Evolutionary conservation across 2,113 vertebrate genomes (phyloP).

Genomic region (Orthonyx spaldingii): DNA sequence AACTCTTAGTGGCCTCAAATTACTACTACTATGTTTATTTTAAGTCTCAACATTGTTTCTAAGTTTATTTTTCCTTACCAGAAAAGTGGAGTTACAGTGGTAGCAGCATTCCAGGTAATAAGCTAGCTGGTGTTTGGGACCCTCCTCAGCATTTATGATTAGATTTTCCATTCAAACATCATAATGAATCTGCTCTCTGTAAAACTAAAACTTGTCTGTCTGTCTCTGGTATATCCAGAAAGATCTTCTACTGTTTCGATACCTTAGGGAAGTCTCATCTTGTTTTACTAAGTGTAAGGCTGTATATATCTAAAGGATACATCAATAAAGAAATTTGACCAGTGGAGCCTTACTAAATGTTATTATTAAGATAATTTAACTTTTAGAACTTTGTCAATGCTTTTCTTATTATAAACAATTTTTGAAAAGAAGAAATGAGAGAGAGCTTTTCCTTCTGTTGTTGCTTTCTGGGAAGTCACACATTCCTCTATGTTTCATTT

Average conservation of each 20-base stretch:
- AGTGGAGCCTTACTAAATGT: not conserved
- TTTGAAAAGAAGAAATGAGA: not conserved
- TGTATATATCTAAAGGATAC: not conserved
- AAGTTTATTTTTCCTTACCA: not conserved
- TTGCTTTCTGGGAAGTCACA: not conserved
- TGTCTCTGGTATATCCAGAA: not conserved
- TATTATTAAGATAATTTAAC: not conserved
- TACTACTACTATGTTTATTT: not conserved
- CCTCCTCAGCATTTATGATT: not conserved
- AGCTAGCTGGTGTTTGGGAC: not conserved
- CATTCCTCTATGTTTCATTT: fast-evolving
- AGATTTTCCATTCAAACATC: not conserved
- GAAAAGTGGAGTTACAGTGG: not conserved
- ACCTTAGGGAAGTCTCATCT: not conserved
- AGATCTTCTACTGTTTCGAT: not conserved
- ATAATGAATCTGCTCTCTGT: not conserved
- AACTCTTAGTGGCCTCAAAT: not conserved
- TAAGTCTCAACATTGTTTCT: not conserved
- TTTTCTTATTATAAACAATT: not conserved
- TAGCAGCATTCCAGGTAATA: not conserved
- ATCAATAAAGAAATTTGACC: not conserved
- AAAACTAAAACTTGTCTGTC: not conserved
- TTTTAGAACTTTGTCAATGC: not conserved
- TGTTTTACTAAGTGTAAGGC: not conserved
- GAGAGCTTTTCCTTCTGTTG: not conserved